Base-by-base conservation (phyloP, 2,888 invertebrate genomes). In the Lampropteryx suffumata region DNA sequence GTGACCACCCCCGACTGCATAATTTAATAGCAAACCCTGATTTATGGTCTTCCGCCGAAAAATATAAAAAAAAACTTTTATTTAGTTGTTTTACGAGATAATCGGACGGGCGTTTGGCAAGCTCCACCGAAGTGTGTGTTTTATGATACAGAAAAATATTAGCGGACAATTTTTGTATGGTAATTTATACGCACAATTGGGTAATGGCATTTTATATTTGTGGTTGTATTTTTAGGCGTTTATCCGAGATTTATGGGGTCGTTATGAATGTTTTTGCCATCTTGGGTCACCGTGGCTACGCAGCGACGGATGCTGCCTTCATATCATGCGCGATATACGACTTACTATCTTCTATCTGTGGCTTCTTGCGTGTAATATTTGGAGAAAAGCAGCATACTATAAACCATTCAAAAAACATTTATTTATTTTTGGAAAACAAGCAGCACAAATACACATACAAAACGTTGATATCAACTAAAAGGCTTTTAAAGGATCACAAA, bases 21-120 rank as follows among this genome's bases (percentile, higher is more conserved):
- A 76, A 80, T 76, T 78, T 76, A 73, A 77, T 74, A 67, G 62
- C 62, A 48, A 40, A 50, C 17, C 63, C 59, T 77, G 79, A 80
- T 80, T 80, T 79, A 79, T 72, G 48, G 34, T 37, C 29, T 51
- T 43, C 39, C 44, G 50, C 34, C 30, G 43, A 39, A 44, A 49
- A 43, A 42, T 36, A 27, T 33, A 37, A 39, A 50, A 50, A 45
- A 48, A 56, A 57, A 49, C 17, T 39, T 48, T 55, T 57, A 55
- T 57, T 55, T 57, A 57, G 58, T 55, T 61, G 54, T 55, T 57
- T 42, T 35, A 43, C 21, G 50, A 57, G 54, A 56, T 61, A 56
- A 58, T 56, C 56, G 54, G 55, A 51, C 53, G 36, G 39, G 35
- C 17, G 55, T 35, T 52, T 53, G 60, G 49, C 53, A 51, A 46